Conservation (phyloP, 92 coral and sea anemone species). For the Phenganax subtilis region DNA sequence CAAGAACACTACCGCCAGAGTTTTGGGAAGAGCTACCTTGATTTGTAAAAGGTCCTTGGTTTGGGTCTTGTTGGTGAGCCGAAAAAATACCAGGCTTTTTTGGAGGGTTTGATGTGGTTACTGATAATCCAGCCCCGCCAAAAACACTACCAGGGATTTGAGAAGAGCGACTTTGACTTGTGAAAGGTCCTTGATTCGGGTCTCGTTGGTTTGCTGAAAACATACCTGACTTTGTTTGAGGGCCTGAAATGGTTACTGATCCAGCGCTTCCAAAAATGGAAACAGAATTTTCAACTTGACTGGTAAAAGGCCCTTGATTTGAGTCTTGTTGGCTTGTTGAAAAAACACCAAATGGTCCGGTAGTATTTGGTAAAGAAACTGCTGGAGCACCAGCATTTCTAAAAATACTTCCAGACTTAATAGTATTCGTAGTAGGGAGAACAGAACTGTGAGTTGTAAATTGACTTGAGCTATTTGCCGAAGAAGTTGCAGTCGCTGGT, state of each 20-base stretch:
- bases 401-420: background rate
- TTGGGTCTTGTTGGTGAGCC: background rate
- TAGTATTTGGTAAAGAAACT: background rate
- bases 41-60: background rate
- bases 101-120: background rate
- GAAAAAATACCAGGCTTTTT: background rate
- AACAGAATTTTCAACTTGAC: background rate
- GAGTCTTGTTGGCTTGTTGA: background rate
- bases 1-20: background rate
- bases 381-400: background rate
- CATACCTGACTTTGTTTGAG: background rate
- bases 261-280: background rate
- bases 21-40: background rate
- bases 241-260: background rate
- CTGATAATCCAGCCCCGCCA: background rate
- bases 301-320: background rate
- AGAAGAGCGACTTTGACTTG: background rate
- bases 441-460: background rate
- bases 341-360: background rate
- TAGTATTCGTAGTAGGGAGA: background rate
- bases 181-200: background rate
- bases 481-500: conserved; percentile 5
- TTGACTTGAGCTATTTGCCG: background rate
- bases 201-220: background rate
- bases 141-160: background rate